phyloP scores from a whole-genome alignment of 1,140 invertebrate species.

The Aphidius ervi region DNA sequence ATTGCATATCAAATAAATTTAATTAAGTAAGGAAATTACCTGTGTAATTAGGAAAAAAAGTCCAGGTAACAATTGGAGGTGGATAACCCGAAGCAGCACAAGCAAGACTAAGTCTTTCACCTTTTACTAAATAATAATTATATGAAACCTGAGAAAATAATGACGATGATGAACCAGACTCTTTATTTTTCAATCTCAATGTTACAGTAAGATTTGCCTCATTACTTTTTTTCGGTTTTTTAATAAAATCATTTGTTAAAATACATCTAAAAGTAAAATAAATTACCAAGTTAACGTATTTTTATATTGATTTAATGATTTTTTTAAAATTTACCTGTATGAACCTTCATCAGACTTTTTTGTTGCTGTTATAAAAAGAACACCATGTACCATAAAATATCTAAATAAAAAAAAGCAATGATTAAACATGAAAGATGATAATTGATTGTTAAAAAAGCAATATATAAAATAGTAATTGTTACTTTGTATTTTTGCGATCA shows the following conservation, averaged over 20 bases:
- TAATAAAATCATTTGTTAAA: conserved; percentile 50
- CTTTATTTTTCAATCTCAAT: conserved; percentile 30
- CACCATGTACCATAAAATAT: conserved; percentile 55
- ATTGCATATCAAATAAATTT: neutral
- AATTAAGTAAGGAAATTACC: conserved; percentile 28
- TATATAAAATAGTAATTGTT: conserved; percentile 22
- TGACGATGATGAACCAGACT: conserved; percentile 17
- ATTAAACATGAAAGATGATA: conserved; percentile 11
- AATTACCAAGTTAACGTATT: conserved; percentile 15
- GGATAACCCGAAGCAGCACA: conserved; percentile 59
- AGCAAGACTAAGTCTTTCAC: conserved; percentile 49
- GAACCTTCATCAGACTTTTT: conserved; percentile 56
- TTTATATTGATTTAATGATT: neutral
- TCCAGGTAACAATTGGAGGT: conserved; percentile 55
- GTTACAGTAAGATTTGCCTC: conserved; percentile 52
- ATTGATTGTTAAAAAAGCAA: conserved; percentile 13
- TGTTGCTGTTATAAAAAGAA: conserved; percentile 57
- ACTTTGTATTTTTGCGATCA: conserved; percentile 45
- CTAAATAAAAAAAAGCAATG: conserved; percentile 31
- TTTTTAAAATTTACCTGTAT: conserved; percentile 51
- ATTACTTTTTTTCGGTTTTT: conserved; percentile 52
- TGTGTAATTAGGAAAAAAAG: conserved; percentile 47
- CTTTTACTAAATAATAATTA: conserved; percentile 41
- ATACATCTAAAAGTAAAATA: conserved; percentile 43
- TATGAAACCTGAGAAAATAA: conserved; percentile 45